Base-by-base conservation (phyloP, 2,888 invertebrate genomes). In the Agrochola lychnidis region DNA sequence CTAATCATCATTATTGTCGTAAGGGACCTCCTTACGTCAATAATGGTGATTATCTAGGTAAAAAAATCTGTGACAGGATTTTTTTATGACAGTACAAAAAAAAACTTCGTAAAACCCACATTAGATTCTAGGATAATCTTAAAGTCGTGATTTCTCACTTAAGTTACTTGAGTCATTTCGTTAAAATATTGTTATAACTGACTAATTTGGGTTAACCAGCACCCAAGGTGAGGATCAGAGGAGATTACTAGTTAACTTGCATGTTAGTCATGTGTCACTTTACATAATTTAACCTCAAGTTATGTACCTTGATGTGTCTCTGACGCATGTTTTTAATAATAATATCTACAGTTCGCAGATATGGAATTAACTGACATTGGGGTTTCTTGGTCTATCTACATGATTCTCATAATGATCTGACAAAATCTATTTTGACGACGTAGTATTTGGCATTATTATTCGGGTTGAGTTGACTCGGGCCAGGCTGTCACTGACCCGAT, bases 301-400 rank as follows among this genome's bases (percentile, higher is more conserved):
- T 14, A 25, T 22, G 12, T 73, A 22, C 76, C 80, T 77, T 77
- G 76, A 53, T 16, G 53, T 48, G 73, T 61, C 76, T 72, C 59
- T 73, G 73, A 45, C 42, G 22, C 73, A 73, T 77, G 25, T 16
- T 51, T 79, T 53, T 53, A 14, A 53, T n/a, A n/a, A n/a, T n/a
- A n/a, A n/a, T 72, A 25, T n/a, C 16, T 53, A 6, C 10, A 4
- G n/a, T 72, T 59, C 2, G 57, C 12, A 79, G 22, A 22, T 6
- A 51, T 59, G 19, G 22, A 14, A 59, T 51, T 25, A 22, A 57
- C 7, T 6, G 71, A 9, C 57, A 79, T 79, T 76, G 76, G 40
- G 57, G 76, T 79, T 78, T 78, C 19, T 62, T 36, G 4, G 36
- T 36, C 36, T 36, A 10, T n/a, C 10, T n/a, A 51, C 56, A 30